phyloP scores from a whole-genome alignment of 2,113 vertebrate species.

The Actenoides hombroni region DNA sequence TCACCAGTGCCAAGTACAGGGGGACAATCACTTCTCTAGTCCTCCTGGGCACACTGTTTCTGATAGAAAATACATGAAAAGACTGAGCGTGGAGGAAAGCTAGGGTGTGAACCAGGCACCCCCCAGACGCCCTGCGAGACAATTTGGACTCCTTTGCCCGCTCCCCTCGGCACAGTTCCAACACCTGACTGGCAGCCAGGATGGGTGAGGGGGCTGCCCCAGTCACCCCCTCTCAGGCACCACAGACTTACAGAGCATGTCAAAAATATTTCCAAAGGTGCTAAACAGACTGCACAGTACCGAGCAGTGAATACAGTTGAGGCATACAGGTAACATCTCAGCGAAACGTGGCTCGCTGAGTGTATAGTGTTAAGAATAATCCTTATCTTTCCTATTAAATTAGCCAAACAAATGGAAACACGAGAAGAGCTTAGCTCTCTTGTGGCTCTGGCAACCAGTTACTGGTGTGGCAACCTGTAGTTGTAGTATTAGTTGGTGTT shows the following conservation, averaged over 20 bases:
- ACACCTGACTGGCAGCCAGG: not conserved
- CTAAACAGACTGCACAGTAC: fast-evolving
- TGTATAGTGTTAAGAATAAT: fast-evolving
- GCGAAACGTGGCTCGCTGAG: not conserved
- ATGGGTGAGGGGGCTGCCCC: not conserved
- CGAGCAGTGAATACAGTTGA: fast-evolving
- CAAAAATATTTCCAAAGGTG: fast-evolving
- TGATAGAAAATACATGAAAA: not conserved
- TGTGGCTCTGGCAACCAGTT: not conserved
- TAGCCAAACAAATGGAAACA: not conserved
- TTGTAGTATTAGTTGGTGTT: not conserved
- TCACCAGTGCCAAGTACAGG: not conserved
- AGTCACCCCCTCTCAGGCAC: not conserved
- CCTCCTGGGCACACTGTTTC: not conserved
- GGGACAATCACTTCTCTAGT: not conserved
- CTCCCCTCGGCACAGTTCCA: not conserved
- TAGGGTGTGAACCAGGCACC: fast-evolving
- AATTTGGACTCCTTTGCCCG: not conserved
- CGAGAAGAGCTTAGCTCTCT: not conserved
- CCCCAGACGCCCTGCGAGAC: not conserved
- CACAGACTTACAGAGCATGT: not conserved
- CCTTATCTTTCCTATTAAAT: not conserved
- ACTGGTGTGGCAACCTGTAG: not conserved
- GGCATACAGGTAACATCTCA: not conserved
- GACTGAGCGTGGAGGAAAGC: not conserved